Base-by-base conservation (phyloP, 1,140 invertebrate species). In the Grapholita molesta region DNA sequence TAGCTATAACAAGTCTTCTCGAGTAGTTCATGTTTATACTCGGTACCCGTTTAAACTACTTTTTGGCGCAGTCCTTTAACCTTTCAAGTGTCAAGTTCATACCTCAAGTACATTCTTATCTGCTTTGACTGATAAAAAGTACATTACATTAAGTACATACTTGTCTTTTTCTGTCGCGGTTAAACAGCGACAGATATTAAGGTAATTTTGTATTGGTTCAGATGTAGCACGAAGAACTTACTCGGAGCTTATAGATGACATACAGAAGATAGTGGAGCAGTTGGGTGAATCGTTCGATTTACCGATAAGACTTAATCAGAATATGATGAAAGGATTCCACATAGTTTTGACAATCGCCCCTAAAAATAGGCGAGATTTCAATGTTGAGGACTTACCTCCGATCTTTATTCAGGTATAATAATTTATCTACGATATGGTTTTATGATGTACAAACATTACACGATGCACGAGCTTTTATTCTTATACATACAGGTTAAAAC, bases 141-240 rank as follows among this genome's bases (percentile, higher is more conserved):
- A 38, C 7, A 30, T 38, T 11, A n/a, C 33, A 12, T 38, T 38
- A 1, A 35, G n/a, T n/a, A n/a, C n/a, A n/a, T n/a, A n/a, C n/a
- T n/a, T n/a, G n/a, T n/a, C n/a, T n/a, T n/a, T n/a, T n/a, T n/a
- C n/a, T n/a, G n/a, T n/a, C n/a, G n/a, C n/a, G n/a, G n/a, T 38
- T 33, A 33, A 38, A 38, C 12, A n/a, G n/a, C 12, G 4, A 38
- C 8, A n/a, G 12, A 38, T 3, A 38, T 48, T 48, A 6, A 48
- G 15, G 3, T 48, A 21, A 6, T 18, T 0, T 48, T 48, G 1
- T 48, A 21, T 48, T 48, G 1, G 1, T 38, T 15, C 18, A 66
- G 97, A 98, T 85, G 89, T 97, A 18, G 94, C 95, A n/a, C 89
- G 97, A 74, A 94, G 94, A 84, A 94, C 94, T 0, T 97, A 97